Conservation (phyloP, 2,888 invertebrate species). For the Tanytarsus gracilentus region DNA sequence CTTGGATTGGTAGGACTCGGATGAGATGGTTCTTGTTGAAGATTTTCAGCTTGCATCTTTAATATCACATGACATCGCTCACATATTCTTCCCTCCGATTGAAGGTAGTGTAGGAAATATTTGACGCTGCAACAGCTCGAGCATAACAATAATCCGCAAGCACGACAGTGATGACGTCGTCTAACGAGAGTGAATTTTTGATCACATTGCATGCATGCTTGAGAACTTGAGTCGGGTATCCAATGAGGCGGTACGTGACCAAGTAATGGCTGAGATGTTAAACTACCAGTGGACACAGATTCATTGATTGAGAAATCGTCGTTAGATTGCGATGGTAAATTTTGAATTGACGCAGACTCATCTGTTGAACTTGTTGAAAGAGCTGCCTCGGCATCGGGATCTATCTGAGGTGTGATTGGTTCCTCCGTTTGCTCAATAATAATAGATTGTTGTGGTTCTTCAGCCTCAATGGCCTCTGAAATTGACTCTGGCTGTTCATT, state of each 20-base stretch:
- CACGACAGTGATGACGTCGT: slow-evolving; percentile 78
- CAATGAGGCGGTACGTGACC: slow-evolving; percentile 74
- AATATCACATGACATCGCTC: slow-evolving; percentile 51
- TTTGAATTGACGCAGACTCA: slow-evolving; percentile 29
- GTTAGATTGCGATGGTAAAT: slow-evolving; percentile 34
- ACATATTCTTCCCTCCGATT: slow-evolving; percentile 69
- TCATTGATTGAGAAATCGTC: slow-evolving; percentile 26
- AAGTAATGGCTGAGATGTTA: slow-evolving; percentile 37
- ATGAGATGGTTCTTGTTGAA: slow-evolving; percentile 41
- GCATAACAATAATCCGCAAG: slow-evolving; percentile 76
- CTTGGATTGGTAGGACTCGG: slow-evolving; percentile 80
- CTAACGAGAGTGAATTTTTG: slow-evolving; percentile 71
- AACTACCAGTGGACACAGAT: slow-evolving; percentile 12
- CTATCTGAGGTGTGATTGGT: not conserved
- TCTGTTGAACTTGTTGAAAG: slow-evolving; percentile 23
- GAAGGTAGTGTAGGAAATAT: slow-evolving; percentile 61
- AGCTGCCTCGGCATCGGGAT: slow-evolving; percentile 14
- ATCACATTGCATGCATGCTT: slow-evolving; percentile 74
- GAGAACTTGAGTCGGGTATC: slow-evolving; percentile 76
- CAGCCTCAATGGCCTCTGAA: slow-evolving; percentile 25
- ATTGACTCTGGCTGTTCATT: slow-evolving; percentile 26
- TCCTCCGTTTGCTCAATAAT: no score
- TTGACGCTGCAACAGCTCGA: slow-evolving; percentile 66
- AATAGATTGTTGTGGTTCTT: not conserved
- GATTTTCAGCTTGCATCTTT: slow-evolving; percentile 14